These are phyloP conservation scores for Drosophila novamexicana DNA, from an alignment of 1,140 invertebrate species.

Conservation along the genomic window DNA sequence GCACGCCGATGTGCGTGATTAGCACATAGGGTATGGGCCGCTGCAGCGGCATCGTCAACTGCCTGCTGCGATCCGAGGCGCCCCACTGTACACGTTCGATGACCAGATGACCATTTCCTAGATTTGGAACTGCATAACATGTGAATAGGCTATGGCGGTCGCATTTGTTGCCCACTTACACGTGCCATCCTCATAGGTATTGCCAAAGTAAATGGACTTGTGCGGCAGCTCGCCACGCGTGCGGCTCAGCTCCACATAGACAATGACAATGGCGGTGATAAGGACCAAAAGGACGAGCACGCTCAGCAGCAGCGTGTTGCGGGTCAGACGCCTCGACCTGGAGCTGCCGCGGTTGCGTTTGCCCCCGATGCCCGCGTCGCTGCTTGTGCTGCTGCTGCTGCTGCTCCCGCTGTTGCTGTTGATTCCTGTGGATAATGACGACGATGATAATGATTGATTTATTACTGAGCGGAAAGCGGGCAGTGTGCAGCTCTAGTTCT, in stretches of 20 bases:
- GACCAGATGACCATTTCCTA: conserved; percentile 83
- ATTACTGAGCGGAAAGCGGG: background rate
- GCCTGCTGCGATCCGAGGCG: conserved; percentile 76
- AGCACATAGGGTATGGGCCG: conserved; percentile 83
- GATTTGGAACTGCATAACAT: conserved; percentile 78
- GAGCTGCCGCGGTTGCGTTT: conserved; percentile 19
- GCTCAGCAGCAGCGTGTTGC: conserved; percentile 61
- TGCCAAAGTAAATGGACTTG: conserved; percentile 68
- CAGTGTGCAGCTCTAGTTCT: background rate
- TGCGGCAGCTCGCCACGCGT: conserved; percentile 1
- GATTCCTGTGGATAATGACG: conserved; percentile 54
- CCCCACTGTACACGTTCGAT: conserved; percentile 85
- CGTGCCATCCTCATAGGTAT: conserved; percentile 73
- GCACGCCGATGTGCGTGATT: conserved; percentile 84
- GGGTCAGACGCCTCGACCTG: conserved; percentile 52
- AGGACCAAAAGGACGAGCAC: conserved; percentile 65
- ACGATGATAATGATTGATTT: background rate
- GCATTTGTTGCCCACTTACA: conserved; percentile 63
- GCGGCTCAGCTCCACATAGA: conserved; percentile 62
- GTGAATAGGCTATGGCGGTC: conserved; percentile 55
- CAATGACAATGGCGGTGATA: conserved; percentile 49
- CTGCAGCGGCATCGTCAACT: conserved; percentile 54
- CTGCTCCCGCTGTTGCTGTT: conserved; percentile 43
- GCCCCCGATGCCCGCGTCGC: conserved; percentile 2
- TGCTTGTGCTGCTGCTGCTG: conserved; percentile 8